Base-by-base conservation (phyloP, 2,797 vertebrate species). In the Oryzias sinensis region DNA sequence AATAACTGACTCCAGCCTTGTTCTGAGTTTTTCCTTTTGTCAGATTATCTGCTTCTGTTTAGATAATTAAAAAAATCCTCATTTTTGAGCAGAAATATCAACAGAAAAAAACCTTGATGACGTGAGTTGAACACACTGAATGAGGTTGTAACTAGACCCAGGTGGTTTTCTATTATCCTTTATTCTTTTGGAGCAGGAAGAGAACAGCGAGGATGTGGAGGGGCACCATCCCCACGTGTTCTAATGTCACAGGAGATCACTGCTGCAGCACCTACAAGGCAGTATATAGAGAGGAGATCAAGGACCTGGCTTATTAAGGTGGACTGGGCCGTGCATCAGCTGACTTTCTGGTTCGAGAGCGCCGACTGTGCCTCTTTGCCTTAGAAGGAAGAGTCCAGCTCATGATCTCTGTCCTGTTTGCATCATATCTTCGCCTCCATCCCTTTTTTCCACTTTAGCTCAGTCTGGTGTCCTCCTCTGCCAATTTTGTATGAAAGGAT, bases 341-440 rank as follows among this genome's bases (percentile, higher is more conserved):
- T 66, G 68, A 80, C 70, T 24, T 52, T 37, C 9, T 50, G 29
- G 62, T 57, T 50, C 67, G 11, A 18, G 47, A 60, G 62, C 14
- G 4, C 47, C 20, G 40, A 41, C 18, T 58, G 4, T 42, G 55
- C 43, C 53, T 53, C 43, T 75, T 73, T 53, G 17, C 85, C 84
- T 76, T 86, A 88, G 20, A 88, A 77, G 87, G 86, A 53, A 33
- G 80, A 15, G 59, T 56, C 51, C 37, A 49, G 33, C 43, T 58
- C 47, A 9, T 1, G 8, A 52, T 47, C 37, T 51, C 58, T 50
- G 27, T 62, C 44, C 44, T 9, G n/a, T 47, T 53, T 41, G 14
- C 14, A 16, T 16, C 52, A 22, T 6, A 20, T 51, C 61, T 59
- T 43, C 4, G 22, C 68, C 65, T 59, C 24, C 44, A 41, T 56